Conservation (phyloP, 2,888 invertebrate species). For the Nasonovia ribisnigri region DNA sequence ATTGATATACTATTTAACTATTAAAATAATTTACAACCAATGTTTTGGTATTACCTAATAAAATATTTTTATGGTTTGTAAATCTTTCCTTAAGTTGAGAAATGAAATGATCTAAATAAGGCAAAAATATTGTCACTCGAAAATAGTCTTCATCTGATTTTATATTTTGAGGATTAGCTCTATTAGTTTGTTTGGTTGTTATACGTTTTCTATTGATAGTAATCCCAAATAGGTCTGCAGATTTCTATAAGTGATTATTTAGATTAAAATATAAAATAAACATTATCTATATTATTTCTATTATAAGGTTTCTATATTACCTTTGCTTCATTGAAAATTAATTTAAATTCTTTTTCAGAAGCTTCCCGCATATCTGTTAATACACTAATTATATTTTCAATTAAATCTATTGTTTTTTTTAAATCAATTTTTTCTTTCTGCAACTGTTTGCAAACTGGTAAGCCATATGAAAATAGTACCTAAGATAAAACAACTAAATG, state of each 20-base stretch:
- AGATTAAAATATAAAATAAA: background rate
- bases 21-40: no score
- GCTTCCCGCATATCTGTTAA: background rate
- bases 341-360: constrained; percentile 9
- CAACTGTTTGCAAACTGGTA: background rate
- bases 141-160: no score
- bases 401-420: background rate
- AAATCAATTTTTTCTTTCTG: constrained; percentile 2
- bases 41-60: no score
- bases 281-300: no score
- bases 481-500: background rate
- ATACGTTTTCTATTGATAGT: no score
- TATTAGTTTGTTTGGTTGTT: no score
- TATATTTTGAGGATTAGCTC: no score
- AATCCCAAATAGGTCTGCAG: no score
- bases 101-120: no score
- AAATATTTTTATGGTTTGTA: background rate
- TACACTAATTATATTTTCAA: background rate
- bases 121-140: no score
- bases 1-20: background rate
- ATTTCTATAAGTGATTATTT: no score
- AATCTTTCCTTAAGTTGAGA: background rate
- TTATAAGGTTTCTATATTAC: background rate
- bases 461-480: background rate
- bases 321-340: constrained; percentile 2